Percentiles rank a stretch among this genome's conserved stretches.
Evolutionary conservation across 2,113 vertebrate species (phyloP).

Genomic region (Turdus rufiventris): DNA sequence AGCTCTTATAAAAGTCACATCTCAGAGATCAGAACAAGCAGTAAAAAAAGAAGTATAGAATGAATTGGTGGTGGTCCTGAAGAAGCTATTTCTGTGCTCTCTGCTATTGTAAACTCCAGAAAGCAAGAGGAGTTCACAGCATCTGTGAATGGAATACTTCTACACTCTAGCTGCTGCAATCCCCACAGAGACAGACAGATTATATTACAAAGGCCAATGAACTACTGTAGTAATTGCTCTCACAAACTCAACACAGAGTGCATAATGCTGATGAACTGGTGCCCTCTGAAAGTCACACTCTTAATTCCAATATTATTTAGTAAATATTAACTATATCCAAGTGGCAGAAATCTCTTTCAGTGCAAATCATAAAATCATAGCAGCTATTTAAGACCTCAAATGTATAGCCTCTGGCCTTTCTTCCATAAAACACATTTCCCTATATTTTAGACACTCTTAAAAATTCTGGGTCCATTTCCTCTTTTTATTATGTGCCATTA

Average conservation of each 20-base stretch:
- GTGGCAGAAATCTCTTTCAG: not conserved
- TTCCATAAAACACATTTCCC: not conserved
- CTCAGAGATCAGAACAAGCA: not conserved
- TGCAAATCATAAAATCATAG: not conserved
- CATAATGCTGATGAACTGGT: not conserved
- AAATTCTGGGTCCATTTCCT: not conserved
- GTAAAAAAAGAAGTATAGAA: not conserved
- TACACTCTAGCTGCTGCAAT: not conserved
- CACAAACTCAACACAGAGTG: not conserved
- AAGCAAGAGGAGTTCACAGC: not conserved
- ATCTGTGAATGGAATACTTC: not conserved
- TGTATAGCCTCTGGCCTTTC: not conserved
- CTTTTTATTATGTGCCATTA: not conserved
- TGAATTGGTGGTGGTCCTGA: not conserved
- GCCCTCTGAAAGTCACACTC: not conserved
- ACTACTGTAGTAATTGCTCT: not conserved
- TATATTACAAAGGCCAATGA: constrained; percentile 23
- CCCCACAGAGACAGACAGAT: not conserved
- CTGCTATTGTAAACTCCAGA: not conserved
- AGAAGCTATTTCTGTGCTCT: not conserved
- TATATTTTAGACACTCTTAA: not conserved
- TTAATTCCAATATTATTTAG: constrained; percentile 25
- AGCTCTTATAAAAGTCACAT: not conserved
- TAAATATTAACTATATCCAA: constrained; percentile 15
- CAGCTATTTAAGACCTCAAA: not conserved